A percentile compares a stretch with the other conserved stretches of the same genome.
Evolutionary conservation across 1,140 invertebrate species (phyloP).

Genomic region (Zophobas atratus): DNA sequence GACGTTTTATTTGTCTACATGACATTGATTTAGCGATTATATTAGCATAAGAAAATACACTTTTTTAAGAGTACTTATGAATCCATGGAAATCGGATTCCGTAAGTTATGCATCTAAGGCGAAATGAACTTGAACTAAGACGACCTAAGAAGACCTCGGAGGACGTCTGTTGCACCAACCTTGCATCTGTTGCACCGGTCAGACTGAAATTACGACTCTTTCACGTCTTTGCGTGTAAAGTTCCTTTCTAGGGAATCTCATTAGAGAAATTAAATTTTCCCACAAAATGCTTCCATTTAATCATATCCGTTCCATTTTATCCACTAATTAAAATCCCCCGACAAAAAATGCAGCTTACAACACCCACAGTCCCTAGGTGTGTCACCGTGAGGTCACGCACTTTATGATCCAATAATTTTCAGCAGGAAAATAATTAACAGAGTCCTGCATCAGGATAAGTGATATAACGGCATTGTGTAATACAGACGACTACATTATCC

Average conservation of each 20-base stretch:
- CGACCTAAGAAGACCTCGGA: slow-evolving; percentile 26
- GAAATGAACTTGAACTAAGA: slow-evolving; percentile 31
- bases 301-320: slow-evolving; percentile 6
- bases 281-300: background rate
- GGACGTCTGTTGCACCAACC: slow-evolving; percentile 7
- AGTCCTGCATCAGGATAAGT: background rate
- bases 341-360: background rate
- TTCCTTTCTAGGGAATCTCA: background rate
- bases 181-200: background rate
- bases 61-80: too few relatives aligned
- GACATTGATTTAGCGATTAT: too few relatives aligned
- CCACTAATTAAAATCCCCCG: background rate
- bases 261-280: background rate
- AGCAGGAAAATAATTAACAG: background rate
- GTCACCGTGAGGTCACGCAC: slow-evolving; percentile 17
- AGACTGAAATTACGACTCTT: too few relatives aligned
- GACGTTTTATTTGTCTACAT: too few relatives aligned
- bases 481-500: slow-evolving; percentile 18
- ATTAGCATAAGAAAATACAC: too few relatives aligned
- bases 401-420: slow-evolving; percentile 17
- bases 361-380: background rate
- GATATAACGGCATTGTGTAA: slow-evolving; percentile 24
- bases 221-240: too few relatives aligned
- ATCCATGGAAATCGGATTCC: too few relatives aligned
- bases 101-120: slow-evolving; percentile 11